Evolutionary conservation across 2,888 invertebrate species (phyloP), one percentile per base, ranked within the genome.

Genomic region (Drosophila quinaria): DNA sequence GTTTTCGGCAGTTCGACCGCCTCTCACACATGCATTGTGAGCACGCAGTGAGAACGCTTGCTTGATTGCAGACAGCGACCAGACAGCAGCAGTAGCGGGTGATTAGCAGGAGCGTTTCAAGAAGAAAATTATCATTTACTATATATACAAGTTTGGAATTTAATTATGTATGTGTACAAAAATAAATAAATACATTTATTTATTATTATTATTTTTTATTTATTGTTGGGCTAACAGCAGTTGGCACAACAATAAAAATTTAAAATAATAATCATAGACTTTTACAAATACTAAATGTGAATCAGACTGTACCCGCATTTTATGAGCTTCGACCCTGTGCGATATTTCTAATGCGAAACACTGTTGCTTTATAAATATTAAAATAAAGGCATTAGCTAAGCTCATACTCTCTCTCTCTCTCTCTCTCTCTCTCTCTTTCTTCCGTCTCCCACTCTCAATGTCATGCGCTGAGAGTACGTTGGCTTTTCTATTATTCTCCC

Each of bases 31-130:
- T 47, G 59, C 61, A 25, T 22, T 44, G 58, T 35, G 39, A 37
- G 52, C 55, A 73, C 69, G 70, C 70, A 81, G 79, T 78, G 67
- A 56, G 71, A 82, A 77, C 69, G 62, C 52, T 58, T 69, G 74
- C 71, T 72, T 60, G 74, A 79, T 59, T 54, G 68, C 84, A 88
- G 87, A 86, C 85, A 78, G 52, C 31, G 78, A 61, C 75, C 87
- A 86, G 87, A 86, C 85, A 81, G 58, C 55, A 68, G 58, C 47
- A 71, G 49, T 56, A 47, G 58, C 46, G 70, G 81, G 55, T 62
- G 54, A 69, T 52, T 62, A 42, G 19, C 70, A 78, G 74, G 74
- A 51, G 63, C 61, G 79, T 13, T 55, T 9, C 19, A 35, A 9
- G 4, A 22, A 22, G 13, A 1, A 35, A n/a, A 3, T n/a, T 1